A percentile compares a stretch with the other conserved stretches of the same genome.
phyloP scores from a whole-genome alignment of 2,113 vertebrate genomes.

The Mandrillus leucophaeus region DNA sequence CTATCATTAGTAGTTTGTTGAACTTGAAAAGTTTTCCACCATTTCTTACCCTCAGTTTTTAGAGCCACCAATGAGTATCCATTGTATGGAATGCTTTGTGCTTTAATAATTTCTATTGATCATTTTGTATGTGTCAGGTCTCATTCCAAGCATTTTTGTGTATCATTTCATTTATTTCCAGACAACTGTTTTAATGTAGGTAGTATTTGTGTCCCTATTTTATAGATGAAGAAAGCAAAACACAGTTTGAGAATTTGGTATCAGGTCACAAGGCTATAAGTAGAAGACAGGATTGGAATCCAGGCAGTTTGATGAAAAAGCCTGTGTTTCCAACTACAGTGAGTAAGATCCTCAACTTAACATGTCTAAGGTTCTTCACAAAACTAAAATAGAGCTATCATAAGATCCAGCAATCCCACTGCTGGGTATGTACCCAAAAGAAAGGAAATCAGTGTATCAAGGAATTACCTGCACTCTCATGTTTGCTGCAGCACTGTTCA shows the following conservation, averaged over 20 bases:
- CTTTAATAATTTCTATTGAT: constrained; percentile 10
- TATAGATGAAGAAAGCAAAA: not conserved
- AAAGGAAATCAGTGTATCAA: no score
- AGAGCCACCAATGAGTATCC: not conserved
- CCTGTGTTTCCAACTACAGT: not conserved
- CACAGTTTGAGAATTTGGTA: not conserved
- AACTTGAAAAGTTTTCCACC: not conserved
- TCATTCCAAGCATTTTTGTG: not conserved
- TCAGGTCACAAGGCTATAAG: not conserved
- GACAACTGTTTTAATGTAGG: not conserved
- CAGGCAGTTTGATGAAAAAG: not conserved
- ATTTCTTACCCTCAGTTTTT: not conserved
- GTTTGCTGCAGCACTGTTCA: no score
- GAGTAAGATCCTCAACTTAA: not conserved
- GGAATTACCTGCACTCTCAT: no score
- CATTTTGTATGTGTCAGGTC: not conserved
- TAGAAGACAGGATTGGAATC: not conserved
- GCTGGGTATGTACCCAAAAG: no score
- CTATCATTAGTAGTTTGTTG: not conserved
- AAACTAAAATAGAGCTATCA: no score
- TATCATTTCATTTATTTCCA: not conserved
- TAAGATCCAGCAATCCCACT: no score
- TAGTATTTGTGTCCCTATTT: not conserved
- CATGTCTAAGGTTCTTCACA: not conserved
- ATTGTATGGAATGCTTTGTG: not conserved